Conservation (phyloP, 2,797 vertebrate genomes). For the Squalus acanthias region DNA sequence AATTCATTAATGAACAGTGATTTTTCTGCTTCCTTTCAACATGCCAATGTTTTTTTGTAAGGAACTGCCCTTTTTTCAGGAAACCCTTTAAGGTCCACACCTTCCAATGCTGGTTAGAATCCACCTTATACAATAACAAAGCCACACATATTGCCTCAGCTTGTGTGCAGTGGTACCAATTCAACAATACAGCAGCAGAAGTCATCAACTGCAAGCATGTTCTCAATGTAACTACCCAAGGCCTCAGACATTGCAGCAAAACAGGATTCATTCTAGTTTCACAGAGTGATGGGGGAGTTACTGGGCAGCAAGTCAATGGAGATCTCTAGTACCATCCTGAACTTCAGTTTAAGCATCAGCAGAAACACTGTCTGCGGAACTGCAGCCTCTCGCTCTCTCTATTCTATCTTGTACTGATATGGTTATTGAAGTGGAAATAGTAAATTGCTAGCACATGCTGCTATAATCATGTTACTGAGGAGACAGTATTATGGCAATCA, state of each 20-base stretch:
- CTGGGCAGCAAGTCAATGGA: not conserved
- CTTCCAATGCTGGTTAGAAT: conserved; percentile 28
- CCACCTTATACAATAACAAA: conserved; percentile 34
- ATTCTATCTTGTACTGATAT: not conserved
- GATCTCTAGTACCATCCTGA: not conserved
- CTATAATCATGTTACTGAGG: not conserved
- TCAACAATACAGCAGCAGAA: not conserved
- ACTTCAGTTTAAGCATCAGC: not conserved
- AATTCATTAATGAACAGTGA: conserved; percentile 35
- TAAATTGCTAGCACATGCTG: not conserved
- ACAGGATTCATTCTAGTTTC: not conserved
- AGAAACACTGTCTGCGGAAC: not conserved
- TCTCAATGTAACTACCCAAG: not conserved
- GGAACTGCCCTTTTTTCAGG: conserved; percentile 28
- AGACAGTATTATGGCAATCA: not conserved
- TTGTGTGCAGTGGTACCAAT: conserved; percentile 1
- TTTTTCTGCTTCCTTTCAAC: conserved; percentile 33
- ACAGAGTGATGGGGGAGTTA: not conserved
- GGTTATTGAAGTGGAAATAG: not conserved
- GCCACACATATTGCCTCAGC: not conserved
- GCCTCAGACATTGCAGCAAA: not conserved
- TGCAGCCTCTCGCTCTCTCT: too few relatives aligned
- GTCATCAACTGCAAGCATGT: not conserved
- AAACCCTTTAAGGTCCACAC: conserved; percentile 33
- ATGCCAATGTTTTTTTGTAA: conserved; percentile 35